phyloP scores from a whole-genome alignment of 2,797 vertebrate species.

The Lophius americanus region DNA sequence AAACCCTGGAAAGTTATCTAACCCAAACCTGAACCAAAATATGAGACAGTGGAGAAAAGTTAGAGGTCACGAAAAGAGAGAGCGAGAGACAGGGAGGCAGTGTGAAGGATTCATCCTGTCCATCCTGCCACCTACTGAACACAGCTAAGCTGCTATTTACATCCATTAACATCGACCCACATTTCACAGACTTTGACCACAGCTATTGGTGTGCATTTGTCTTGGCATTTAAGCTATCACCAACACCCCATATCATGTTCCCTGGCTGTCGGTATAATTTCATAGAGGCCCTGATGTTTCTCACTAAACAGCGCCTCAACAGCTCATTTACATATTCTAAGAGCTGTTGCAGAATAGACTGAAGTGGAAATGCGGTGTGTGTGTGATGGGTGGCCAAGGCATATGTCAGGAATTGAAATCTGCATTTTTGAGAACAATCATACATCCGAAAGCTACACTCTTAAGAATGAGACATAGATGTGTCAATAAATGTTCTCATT shows the following conservation, averaged over 20 bases:
- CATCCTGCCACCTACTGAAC: constrained; percentile 56
- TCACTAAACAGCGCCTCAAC: constrained; percentile 1
- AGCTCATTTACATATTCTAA: constrained; percentile 7
- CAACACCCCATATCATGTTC: constrained; percentile 24
- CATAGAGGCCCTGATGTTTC: constrained; percentile 10
- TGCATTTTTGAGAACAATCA: neutral
- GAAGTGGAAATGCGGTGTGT: constrained; percentile 10
- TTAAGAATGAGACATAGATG: no score
- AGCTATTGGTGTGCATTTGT: constrained; percentile 32
- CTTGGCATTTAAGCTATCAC: constrained; percentile 48
- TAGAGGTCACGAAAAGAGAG: constrained; percentile 6
- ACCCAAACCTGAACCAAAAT: neutral
- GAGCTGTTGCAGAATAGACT: constrained; percentile 1
- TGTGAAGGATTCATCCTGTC: constrained; percentile 70
- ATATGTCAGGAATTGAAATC: constrained; percentile 36
- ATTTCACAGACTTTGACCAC: constrained; percentile 60
- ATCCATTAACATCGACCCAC: constrained; percentile 52
- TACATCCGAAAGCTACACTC: neutral
- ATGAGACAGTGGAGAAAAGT: neutral
- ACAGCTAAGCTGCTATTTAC: constrained; percentile 72
- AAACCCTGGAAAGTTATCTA: neutral
- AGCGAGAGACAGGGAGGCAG: constrained; percentile 19
- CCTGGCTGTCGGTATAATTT: constrained; percentile 29
- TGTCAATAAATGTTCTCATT: no score
- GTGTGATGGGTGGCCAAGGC: constrained; percentile 32